phyloP scores from a whole-genome alignment of 2,888 invertebrate species.

The Orchesellides sinensis region DNA sequence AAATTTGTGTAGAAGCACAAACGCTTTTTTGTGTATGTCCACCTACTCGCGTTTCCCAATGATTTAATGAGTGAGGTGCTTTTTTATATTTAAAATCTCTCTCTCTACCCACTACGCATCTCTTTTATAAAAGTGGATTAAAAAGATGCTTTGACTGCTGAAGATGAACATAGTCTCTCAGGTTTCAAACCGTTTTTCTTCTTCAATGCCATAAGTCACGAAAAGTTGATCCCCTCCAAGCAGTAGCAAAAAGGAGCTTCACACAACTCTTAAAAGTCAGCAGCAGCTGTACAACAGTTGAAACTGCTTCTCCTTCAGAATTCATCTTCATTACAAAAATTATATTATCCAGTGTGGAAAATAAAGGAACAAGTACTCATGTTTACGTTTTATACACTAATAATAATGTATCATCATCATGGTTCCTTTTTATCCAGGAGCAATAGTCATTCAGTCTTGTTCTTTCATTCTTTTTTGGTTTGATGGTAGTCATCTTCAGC shows the following conservation, averaged over 20 bases:
- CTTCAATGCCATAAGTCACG: conserved; percentile 71
- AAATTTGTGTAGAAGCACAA: conserved; percentile 5
- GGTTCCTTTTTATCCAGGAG: neutral
- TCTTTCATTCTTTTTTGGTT: neutral
- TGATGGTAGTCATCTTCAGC: neutral
- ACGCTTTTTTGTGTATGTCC: conserved; percentile 50
- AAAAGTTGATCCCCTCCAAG: conserved; percentile 67
- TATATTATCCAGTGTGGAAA: neutral
- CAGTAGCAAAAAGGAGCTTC: conserved; percentile 37
- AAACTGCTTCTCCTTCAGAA: neutral
- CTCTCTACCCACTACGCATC: neutral
- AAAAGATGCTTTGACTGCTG: neutral
- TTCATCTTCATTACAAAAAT: conserved; percentile 3
- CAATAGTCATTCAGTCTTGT: neutral
- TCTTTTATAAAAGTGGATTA: neutral
- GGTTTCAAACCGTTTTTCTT: conserved; percentile 33
- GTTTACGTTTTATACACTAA: neutral
- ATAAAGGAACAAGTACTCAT: conserved; percentile 19
- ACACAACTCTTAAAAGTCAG: neutral
- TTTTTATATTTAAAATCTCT: conserved; percentile 16
- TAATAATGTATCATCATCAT: conserved; percentile 24
- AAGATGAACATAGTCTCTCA: neutral
- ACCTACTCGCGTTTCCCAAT: conserved; percentile 59
- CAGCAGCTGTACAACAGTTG: neutral
- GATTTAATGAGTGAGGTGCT: conserved; percentile 64